A percentile compares a stretch with the other conserved stretches of the same genome.
These are phyloP conservation scores for Drosophila rufa DNA, from an alignment of 1,140 invertebrate species.

Conservation along the genomic window DNA sequence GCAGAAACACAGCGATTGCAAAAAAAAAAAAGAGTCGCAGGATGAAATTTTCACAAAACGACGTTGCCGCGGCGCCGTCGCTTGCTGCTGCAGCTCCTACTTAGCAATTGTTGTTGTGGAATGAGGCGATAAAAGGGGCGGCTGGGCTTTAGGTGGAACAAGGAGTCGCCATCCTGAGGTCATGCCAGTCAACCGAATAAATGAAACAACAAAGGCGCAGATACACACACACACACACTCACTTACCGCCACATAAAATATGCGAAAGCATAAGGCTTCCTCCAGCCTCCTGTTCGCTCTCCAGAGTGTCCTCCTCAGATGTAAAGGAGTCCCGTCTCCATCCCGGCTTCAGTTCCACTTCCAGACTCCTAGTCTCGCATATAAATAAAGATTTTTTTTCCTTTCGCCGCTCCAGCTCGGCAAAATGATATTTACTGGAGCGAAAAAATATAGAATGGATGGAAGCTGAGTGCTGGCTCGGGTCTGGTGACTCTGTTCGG, in stretches of 20 bases:
- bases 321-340: slow-evolving; percentile 7
- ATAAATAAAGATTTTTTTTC: slow-evolving; percentile 71
- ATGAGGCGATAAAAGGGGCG: background rate
- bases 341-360: slow-evolving; percentile 16
- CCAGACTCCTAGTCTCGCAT: slow-evolving; percentile 48
- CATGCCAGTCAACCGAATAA: slow-evolving; percentile 82
- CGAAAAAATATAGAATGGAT: slow-evolving; percentile 28
- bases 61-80: slow-evolving; percentile 44
- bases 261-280: slow-evolving; percentile 71
- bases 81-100: slow-evolving; percentile 47
- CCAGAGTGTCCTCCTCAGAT: slow-evolving; percentile 64
- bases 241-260: slow-evolving; percentile 66
- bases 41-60: slow-evolving; percentile 50
- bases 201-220: slow-evolving; percentile 75
- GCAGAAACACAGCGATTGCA: slow-evolving; percentile 19
- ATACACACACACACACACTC: slow-evolving; percentile 37
- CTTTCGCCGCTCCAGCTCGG: slow-evolving; percentile 28
- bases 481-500: slow-evolving; percentile 31
- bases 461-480: slow-evolving; percentile 11
- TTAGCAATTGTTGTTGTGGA: slow-evolving; percentile 44
- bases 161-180: slow-evolving; percentile 65
- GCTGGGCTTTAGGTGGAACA: slow-evolving; percentile 14
- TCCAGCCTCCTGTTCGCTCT: slow-evolving; percentile 13
- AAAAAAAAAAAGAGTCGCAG: slow-evolving; percentile 24
- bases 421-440: slow-evolving; percentile 62